Evolutionary conservation across 2,797 vertebrate species (phyloP).

Genomic region (Alectoris magna): DNA sequence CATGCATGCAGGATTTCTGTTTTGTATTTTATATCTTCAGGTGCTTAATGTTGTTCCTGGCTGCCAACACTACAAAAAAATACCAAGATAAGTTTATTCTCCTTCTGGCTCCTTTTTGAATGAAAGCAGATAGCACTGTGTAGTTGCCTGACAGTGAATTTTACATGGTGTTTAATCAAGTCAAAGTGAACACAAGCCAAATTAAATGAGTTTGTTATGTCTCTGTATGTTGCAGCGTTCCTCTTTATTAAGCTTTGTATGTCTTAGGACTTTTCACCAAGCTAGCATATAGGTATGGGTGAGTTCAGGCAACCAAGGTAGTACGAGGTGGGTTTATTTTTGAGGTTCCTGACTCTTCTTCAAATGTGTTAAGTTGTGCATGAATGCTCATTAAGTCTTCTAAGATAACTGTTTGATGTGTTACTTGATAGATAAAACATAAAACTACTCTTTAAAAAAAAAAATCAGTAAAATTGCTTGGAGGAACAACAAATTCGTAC

Average conservation of each 20-base stretch:
- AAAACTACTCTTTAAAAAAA: slow-evolving; percentile 82
- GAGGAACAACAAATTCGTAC: slow-evolving; percentile 82
- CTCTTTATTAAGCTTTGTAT: slow-evolving; percentile 18
- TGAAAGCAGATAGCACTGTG: not conserved
- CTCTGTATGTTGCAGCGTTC: not conserved
- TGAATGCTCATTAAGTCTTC: slow-evolving; percentile 74
- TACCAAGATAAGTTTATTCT: not conserved
- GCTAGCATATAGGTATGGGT: not conserved
- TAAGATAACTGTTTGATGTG: slow-evolving; percentile 79
- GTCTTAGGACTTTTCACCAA: not conserved
- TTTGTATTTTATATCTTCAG: not conserved
- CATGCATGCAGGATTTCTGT: not conserved
- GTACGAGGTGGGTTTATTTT: not conserved
- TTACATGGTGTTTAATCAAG: not conserved
- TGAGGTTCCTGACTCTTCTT: slow-evolving; percentile 44
- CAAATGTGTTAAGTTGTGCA: slow-evolving; percentile 59
- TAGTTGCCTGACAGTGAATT: not conserved
- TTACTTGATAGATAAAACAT: slow-evolving; percentile 79
- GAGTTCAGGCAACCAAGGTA: not conserved
- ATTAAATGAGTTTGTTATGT: not conserved
- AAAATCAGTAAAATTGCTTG: slow-evolving; percentile 80
- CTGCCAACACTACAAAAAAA: not conserved
- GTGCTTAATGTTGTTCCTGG: not conserved
- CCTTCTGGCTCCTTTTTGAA: not conserved
- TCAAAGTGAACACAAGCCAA: not conserved